Evolutionary conservation across 2,888 invertebrate species (phyloP), one percentile per base, ranked within the genome.

Genomic region (Tinea semifulvella): DNA sequence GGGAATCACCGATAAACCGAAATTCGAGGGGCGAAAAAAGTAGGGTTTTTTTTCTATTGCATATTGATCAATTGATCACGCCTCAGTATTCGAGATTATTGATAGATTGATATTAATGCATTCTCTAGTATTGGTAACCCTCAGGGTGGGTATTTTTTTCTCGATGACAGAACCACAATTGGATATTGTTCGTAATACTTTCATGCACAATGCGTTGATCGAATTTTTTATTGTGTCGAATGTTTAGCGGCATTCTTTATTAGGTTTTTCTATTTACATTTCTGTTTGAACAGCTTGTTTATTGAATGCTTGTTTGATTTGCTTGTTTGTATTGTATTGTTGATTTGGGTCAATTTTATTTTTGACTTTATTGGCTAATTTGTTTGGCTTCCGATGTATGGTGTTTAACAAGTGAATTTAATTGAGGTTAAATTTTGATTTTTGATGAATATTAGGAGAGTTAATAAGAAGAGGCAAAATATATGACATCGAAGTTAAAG

Each of bases 41-140:
- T 59, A 57, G 61, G 63, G 61, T 57, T 55, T 64, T 65, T 62
- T 68, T 65, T 65, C 66, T 71, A 73, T 72, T 60, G 65, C 57
- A 64, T 67, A 70, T 73, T 69, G 76, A 65, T 68, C 65, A 62
- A 65, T 67, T 63, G 68, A 74, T 80, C 79, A 73, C 80, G 79
- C 77, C 79, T 71, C 60, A 56, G 60, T 61, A 70, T 69, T 69
- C 69, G 66, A 60, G 59, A 65, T 64, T 75, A 80, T 79, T 79
- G 79, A 77, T 77, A 75, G 71, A 77, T 77, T 74, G 75, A 70
- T 74, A 75, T 74, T 73, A 71, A 76, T 74, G 66, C 58, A 52
- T 35, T 39, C 48, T 53, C 8, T 25, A 39, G 54, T 54, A 54
- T 57, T 22, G 18, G 20, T 16, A 38, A 38, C 13, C 19, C 56